Percentiles rank a stretch among this genome's conserved stretches.
Evolutionary conservation across 2,113 vertebrate species (phyloP).

Genomic region (Bolborhynchus lineola): DNA sequence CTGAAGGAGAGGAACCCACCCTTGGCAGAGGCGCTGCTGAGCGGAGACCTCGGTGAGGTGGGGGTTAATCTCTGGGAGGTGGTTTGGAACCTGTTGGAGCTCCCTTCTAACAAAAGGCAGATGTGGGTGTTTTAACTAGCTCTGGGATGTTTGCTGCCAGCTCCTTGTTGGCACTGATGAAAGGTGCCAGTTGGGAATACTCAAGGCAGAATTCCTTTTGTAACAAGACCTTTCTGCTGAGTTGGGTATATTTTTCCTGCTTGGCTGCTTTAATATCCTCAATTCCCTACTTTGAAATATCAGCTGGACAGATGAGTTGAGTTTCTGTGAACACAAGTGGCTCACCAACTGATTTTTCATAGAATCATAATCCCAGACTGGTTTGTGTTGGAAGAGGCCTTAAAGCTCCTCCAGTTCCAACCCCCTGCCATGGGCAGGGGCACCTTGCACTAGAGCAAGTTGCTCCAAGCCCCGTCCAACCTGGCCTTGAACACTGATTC

Average conservation of each 20-base stretch:
- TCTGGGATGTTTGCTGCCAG: rapidly evolving
- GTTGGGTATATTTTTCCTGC: not conserved
- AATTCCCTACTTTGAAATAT: not conserved
- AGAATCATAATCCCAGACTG: not conserved
- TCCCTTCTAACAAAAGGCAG: not conserved
- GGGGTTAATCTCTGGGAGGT: not conserved
- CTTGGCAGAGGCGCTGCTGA: constrained; percentile 92
- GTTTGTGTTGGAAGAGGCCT: not conserved
- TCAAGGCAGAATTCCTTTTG: not conserved
- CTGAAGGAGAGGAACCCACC: constrained; percentile 96
- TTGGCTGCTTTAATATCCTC: not conserved
- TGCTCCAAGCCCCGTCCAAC: not conserved
- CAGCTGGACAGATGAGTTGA: not conserved
- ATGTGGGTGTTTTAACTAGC: rapidly evolving
- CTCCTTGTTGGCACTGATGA: not conserved
- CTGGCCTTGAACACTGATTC: not conserved
- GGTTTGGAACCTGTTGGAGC: not conserved
- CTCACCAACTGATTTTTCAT: not conserved
- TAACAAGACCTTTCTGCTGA: not conserved
- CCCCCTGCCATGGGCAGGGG: not conserved
- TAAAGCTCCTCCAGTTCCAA: not conserved
- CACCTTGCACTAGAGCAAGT: not conserved
- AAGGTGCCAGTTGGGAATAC: not conserved
- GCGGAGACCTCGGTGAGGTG: constrained; percentile 90
- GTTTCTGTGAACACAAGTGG: not conserved